Evolutionary conservation across 2,113 vertebrate genomes (phyloP).

Genomic region (Elaphurus davidianus): DNA sequence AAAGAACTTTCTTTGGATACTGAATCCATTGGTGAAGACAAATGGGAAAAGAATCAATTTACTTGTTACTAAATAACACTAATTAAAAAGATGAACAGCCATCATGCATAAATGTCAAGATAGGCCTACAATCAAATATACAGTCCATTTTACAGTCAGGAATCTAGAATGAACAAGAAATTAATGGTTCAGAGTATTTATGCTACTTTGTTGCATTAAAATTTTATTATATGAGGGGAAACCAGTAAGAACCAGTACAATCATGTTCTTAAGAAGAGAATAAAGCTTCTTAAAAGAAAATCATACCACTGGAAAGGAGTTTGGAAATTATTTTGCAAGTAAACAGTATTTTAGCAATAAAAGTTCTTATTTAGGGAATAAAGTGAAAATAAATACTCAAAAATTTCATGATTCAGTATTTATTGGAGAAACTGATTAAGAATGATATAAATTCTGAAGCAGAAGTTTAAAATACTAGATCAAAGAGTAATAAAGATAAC

Average conservation of each 20-base stretch:
- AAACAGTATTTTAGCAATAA: constrained; percentile 13
- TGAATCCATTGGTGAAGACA: constrained; percentile 37
- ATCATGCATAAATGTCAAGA: neutral
- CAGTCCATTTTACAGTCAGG: neutral
- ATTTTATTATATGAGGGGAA: neutral
- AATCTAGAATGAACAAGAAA: constrained; percentile 10
- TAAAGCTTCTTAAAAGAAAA: neutral
- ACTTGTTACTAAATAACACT: constrained; percentile 29
- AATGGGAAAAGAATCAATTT: constrained; percentile 4
- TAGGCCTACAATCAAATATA: constrained; percentile 14
- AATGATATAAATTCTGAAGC: neutral
- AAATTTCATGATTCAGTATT: neutral
- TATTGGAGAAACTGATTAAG: neutral
- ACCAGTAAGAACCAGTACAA: neutral
- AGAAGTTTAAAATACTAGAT: neutral
- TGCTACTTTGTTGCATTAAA: neutral
- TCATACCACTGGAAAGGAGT: neutral
- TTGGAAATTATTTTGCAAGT: neutral
- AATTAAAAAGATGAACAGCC: constrained; percentile 38
- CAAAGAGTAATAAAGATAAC: neutral
- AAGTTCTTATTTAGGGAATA: neutral
- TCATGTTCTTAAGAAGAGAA: neutral
- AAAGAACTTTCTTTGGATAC: constrained; percentile 48
- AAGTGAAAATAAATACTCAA: neutral
- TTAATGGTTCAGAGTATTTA: neutral